Percentiles rank a stretch among this genome's conserved stretches.
Conservation (phyloP, 2,888 invertebrate genomes). For the Macrostomum cliftonense region DNA sequence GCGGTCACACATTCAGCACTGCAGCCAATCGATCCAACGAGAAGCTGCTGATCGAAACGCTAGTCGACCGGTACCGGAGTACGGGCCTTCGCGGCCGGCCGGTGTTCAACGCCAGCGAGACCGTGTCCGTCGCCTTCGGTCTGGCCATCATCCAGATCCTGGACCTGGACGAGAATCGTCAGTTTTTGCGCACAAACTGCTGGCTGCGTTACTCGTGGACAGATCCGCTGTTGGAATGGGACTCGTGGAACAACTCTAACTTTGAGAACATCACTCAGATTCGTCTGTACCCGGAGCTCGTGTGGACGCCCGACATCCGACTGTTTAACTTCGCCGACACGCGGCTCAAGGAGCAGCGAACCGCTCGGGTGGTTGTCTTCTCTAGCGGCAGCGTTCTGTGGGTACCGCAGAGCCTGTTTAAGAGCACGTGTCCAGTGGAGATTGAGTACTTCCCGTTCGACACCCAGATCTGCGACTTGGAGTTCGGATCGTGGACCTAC, state of each 20-base stretch:
- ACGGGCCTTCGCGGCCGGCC: constrained; percentile 1
- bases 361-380: constrained; percentile 12
- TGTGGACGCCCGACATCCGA: constrained; percentile 11
- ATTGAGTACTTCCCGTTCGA: constrained; percentile 17
- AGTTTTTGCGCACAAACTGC: constrained; percentile 33
- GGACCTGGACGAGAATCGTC: constrained; percentile 34
- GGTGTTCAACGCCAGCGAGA: background rate
- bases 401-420: constrained; percentile 16
- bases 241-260: background rate
- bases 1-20: too few species aligned
- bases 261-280: constrained; percentile 4
- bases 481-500: constrained; percentile 16
- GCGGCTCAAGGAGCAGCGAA: constrained; percentile 13
- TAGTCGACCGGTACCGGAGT: background rate
- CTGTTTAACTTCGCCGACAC: constrained; percentile 13
- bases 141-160: constrained; percentile 34
- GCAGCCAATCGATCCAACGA: too few species aligned
- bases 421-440: constrained; percentile 16
- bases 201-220: constrained; percentile 26
- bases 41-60: too few species aligned
- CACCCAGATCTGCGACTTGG: constrained; percentile 13
- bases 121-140: constrained; percentile 26
- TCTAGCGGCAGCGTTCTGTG: constrained; percentile 13
- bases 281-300: constrained; percentile 9
- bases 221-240: constrained; percentile 8